phyloP scores from a whole-genome alignment of 2,113 vertebrate genomes.

The Strix uralensis region DNA sequence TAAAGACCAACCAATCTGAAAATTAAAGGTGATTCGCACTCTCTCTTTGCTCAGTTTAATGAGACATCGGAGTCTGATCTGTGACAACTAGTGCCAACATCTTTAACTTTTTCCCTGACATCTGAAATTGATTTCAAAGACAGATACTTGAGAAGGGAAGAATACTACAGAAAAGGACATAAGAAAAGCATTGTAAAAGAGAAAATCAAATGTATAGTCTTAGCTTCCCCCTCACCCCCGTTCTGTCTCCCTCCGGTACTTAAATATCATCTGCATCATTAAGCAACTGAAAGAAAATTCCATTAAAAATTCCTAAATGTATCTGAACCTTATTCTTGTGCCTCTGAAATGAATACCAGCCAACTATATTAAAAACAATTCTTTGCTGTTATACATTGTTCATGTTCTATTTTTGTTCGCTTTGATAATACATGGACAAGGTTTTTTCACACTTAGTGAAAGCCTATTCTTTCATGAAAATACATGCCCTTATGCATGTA shows the following conservation, averaged over 20 bases:
- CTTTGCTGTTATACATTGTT: neutral
- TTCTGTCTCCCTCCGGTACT: neutral
- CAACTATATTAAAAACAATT: neutral
- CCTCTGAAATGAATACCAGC: neutral
- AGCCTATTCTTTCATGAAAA: neutral
- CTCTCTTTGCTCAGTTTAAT: neutral
- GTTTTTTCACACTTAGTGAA: neutral
- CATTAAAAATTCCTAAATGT: neutral
- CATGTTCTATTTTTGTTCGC: neutral
- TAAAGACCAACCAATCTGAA: neutral
- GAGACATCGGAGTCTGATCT: slow-evolving; percentile 10
- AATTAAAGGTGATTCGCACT: neutral
- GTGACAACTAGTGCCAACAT: neutral
- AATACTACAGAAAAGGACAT: neutral
- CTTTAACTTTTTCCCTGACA: slow-evolving; percentile 30
- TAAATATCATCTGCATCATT: neutral
- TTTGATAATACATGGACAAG: neutral
- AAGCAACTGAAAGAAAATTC: neutral
- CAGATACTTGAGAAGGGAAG: slow-evolving; percentile 9
- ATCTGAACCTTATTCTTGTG: neutral
- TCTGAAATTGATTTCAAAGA: slow-evolving; percentile 34
- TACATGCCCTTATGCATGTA: neutral
- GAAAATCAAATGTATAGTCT: neutral
- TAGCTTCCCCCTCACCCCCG: neutral
- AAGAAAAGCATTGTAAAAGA: neutral